Base-by-base conservation (phyloP, 2,113 vertebrate species). In the Strigops habroptila region DNA sequence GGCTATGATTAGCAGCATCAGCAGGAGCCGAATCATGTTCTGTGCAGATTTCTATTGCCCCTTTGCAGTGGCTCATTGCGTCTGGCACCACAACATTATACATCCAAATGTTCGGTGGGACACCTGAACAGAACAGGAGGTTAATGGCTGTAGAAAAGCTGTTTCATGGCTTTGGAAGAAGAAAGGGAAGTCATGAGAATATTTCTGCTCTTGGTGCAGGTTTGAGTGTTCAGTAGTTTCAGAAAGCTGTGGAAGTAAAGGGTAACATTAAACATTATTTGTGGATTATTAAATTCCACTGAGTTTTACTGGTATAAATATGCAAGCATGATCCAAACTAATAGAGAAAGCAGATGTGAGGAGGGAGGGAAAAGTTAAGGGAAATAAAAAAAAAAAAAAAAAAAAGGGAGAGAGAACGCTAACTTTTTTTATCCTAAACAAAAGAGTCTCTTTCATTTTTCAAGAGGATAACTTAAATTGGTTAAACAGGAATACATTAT, bases 271-370 rank as follows among this genome's bases (percentile, higher is more conserved):
- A 91, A 67, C 88, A 93, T 59, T 91, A 86, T 82, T 81, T 87
- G 82, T 64, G 46, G 65, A 73, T 64, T 92, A 84, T 69, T 90
- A 94, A 91, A 96, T 71, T 93, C 88, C 67, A 67, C n/a, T 1
- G 68, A 83, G 75, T 67, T 92, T 84, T 82, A 87, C 55, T 33
- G 27, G 71, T 33, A 55, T 55, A 91, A 91, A 84, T 94, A 88
- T 39, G 51, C 79, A 90, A 67, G 37, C n/a, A 17, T 2, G 9
- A 46, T 88, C 91, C 90, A 94, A 82, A 69, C 28, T 62, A 75
- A 95, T 27, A 86, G n/a, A 91, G 82, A 95, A 90, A 93, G 90
- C 93, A 97, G 94, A 93, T 92, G 81, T 91, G 67, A 88, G 18
- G 19, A 81, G 49, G 15, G 31, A 82, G 5, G 33, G 28, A 52